Base-by-base conservation (phyloP, 2,113 vertebrate genomes). In the Caranx melampygus region DNA sequence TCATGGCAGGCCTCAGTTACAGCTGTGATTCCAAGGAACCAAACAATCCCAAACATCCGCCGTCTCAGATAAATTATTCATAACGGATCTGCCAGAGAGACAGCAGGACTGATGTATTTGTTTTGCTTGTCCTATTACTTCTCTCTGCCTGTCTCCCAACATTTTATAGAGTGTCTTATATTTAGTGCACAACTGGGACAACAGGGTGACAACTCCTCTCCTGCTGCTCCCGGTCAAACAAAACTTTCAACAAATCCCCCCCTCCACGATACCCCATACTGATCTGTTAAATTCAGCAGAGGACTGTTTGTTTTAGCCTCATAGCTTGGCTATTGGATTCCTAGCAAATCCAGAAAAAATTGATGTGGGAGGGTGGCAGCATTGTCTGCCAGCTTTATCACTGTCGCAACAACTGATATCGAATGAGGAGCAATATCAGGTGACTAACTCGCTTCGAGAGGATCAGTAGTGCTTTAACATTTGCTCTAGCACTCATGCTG, bases 31-130 rank as follows among this genome's bases (percentile, higher is more conserved):
- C 62, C 21, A 21, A 62, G 66, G 49, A 86, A 68, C 68, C 82
- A 80, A 31, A 85, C 86, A 82, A 85, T 84, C 89, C 78, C 67
- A 86, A 86, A 83, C 90, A 93, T 92, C 89, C 80, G 73, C 88
- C 90, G 89, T 82, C 60, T 62, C 2, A 54, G 72, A 90, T 92
- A 89, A 91, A 92, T 90, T 91, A 91, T 93, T 92, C 92, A 92
- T 92, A 81, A 67, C 54, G 0, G 86, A 88, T 65, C 89, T 89
- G 87, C 82, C 84, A 69, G 82, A 33, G 74, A 79, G 89, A 92
- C 84, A 51, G 91, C 83, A 72, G 83, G 83, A 82, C 88, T 86
- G 87, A 92, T 92, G 86, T 85, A 87, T 91, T 87, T 92, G 92
- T 90, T 90, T 87, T 83, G 69, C 84, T 61, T 71, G 84, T 86